A percentile compares a stretch with the other conserved stretches of the same genome.
These are phyloP conservation scores for Caenorhabditis virilis DNA, from an alignment of 2,888 invertebrate species.

Conservation along the genomic window DNA sequence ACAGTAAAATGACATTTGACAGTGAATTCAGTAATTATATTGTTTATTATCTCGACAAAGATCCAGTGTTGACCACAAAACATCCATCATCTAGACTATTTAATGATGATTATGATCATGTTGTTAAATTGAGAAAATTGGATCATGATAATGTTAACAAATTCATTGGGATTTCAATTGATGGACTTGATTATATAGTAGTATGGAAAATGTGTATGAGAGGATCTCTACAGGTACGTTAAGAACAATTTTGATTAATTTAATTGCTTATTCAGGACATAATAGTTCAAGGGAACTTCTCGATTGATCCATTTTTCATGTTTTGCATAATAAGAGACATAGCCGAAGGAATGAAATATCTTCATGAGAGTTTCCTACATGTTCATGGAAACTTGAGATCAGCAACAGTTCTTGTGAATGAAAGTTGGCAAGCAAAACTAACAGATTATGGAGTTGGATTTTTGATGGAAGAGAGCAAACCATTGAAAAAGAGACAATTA, in stretches of 20 bases:
- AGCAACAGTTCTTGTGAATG: constrained; percentile 56
- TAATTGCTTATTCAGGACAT: constrained; percentile 32
- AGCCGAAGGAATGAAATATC: constrained; percentile 47
- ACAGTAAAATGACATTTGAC: constrained; percentile 42
- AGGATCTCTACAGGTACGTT: constrained; percentile 39
- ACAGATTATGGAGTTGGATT: constrained; percentile 39
- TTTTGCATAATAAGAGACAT: constrained; percentile 54
- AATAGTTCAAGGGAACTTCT: constrained; percentile 49
- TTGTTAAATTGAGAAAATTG: constrained; percentile 52
- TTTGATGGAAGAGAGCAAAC: constrained; percentile 38
- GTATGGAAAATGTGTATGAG: constrained; percentile 63
- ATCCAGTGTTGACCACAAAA: constrained; percentile 43
- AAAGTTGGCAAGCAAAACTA: constrained; percentile 56
- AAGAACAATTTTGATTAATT: not conserved
- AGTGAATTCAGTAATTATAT: constrained; percentile 30
- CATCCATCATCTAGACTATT: constrained; percentile 32
- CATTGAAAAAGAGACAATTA: constrained; percentile 37
- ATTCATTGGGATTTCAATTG: constrained; percentile 62
- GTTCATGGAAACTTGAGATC: constrained; percentile 53
- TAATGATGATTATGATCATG: constrained; percentile 38
- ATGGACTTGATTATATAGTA: constrained; percentile 50
- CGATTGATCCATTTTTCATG: constrained; percentile 57
- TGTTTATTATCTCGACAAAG: constrained; percentile 38
- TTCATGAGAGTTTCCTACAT: constrained; percentile 48
- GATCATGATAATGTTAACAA: constrained; percentile 65